Percentiles rank a stretch among this genome's conserved stretches.
These are phyloP conservation scores for Pelecanus crispus DNA, from an alignment of 2,113 vertebrate species.

Conservation along the genomic window DNA sequence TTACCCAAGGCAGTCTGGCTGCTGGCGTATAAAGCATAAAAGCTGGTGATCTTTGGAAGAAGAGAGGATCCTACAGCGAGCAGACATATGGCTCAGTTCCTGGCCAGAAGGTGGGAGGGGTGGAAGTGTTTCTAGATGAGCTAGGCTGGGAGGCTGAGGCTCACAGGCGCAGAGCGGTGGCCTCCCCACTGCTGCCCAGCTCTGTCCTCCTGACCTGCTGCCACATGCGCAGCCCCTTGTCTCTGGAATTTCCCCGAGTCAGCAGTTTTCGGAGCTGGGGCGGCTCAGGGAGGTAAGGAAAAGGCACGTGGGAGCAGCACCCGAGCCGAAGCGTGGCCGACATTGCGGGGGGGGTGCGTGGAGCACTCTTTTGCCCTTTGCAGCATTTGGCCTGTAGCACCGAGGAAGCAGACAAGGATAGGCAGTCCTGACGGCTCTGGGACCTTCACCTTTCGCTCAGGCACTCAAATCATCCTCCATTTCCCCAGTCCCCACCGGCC, in stretches of 20 bases:
- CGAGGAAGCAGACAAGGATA: neutral
- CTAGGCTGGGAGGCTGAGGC: neutral
- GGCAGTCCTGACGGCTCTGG: neutral
- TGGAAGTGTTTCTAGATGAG: neutral
- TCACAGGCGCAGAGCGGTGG: neutral
- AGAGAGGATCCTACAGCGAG: conserved; percentile 12
- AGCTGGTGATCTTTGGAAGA: conserved; percentile 11
- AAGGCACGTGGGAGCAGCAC: neutral
- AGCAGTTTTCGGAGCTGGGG: neutral
- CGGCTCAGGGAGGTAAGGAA: neutral
- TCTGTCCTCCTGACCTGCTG: neutral
- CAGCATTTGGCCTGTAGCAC: neutral
- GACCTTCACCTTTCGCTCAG: neutral
- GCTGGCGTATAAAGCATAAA: conserved; percentile 6
- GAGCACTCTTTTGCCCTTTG: neutral
- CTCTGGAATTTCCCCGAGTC: neutral
- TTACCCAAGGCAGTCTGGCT: conserved; percentile 33
- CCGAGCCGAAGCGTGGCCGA: accelerated
- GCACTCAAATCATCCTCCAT: neutral
- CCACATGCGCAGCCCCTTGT: neutral
- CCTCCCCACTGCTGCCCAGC: neutral
- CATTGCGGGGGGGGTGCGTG: accelerated
- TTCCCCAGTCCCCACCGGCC: neutral
- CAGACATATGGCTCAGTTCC: conserved; percentile 50
- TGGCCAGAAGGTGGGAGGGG: conserved; percentile 36